Evolutionary conservation across 1,140 invertebrate species (phyloP), one percentile per base, ranked within the genome.

Genomic region (Agrypnia vestita): DNA sequence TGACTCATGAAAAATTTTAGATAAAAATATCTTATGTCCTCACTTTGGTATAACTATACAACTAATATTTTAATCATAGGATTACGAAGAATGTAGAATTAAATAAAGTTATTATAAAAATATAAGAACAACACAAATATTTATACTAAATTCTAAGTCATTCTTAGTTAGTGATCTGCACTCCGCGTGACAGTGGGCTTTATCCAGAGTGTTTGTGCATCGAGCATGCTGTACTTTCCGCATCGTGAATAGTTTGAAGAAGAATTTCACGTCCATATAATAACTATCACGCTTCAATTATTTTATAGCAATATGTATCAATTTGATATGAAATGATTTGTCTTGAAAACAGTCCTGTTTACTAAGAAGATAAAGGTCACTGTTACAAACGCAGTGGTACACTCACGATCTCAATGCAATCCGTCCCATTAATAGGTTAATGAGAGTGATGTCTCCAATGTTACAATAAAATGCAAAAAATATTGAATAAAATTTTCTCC

Each of bases 11-110:
- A 19, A 19, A 59, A 59, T 3, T 59, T 19, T 59, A 19, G 17
- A 59, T 19, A 59, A 59, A 56, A 59, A 59, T 59, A 59, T 8
- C 55, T 19, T 59, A 59, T 59, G 25, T 59, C 17, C 17, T 59
- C n/a, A 59, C 55, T 59, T 59, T 59, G 55, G 55, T 59, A 59
- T 59, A 59, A 10, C 17, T 19, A 15, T 59, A 59, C 17, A 19
- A 59, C 17, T 19, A 19, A 19, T 21, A 19, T 19, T 59, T 59
- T 59, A 59, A 59, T 19, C 15, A 59, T 59, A 59, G 55, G 15
- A 59, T 13, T 59, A 59, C 17, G 55, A 12, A 59, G 55, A 59
- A 59, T 59, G 55, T 59, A 59, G 17, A 59, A 59, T 19, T 13
- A 59, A 59, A 13, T 19, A 19, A 15, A 59, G 21, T 19, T 51